Evolutionary conservation across 2,888 invertebrate species (phyloP).

Genomic region (Schizotus pectinicornis): DNA sequence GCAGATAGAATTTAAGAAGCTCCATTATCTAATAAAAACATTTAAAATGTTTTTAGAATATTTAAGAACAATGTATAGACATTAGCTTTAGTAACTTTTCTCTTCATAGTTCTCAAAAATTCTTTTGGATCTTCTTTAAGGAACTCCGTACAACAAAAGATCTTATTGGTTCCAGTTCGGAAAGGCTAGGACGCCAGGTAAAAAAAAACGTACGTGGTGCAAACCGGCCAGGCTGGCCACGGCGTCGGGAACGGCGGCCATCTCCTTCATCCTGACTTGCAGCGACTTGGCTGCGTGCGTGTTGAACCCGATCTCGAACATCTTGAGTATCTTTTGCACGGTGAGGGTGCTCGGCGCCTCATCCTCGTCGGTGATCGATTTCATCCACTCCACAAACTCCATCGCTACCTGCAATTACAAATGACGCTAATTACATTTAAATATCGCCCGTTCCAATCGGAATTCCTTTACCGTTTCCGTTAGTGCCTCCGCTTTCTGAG

Average conservation of each 20-base stretch:
- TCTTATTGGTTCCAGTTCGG: too few relatives aligned
- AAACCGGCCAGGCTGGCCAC: constrained; percentile 62
- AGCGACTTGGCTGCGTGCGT: constrained; percentile 64
- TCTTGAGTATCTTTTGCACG: constrained; percentile 49
- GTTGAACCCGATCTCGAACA: constrained; percentile 65
- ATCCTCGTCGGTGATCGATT: constrained; percentile 45
- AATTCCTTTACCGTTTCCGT: constrained; percentile 45
- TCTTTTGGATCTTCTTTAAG: too few relatives aligned
- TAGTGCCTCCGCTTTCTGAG: constrained; percentile 52
- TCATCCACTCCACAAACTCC: constrained; percentile 55
- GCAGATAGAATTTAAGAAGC: too few relatives aligned
- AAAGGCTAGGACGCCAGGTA: too few relatives aligned
- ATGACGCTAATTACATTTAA: constrained; percentile 5
- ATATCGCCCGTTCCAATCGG: neutral
- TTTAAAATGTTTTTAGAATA: too few relatives aligned
- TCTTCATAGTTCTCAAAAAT: too few relatives aligned
- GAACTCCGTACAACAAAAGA: too few relatives aligned
- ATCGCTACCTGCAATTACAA: constrained; percentile 49
- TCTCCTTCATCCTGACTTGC: constrained; percentile 63
- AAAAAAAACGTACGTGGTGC: constrained; percentile 63
- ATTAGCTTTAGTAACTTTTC: too few relatives aligned
- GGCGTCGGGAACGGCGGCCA: constrained; percentile 65
- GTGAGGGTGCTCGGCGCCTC: constrained; percentile 43
- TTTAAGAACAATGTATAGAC: too few relatives aligned
- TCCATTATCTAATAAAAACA: too few relatives aligned